phyloP scores from a whole-genome alignment of 2,113 vertebrate genomes.

The Ibidorhyncha struthersii region DNA sequence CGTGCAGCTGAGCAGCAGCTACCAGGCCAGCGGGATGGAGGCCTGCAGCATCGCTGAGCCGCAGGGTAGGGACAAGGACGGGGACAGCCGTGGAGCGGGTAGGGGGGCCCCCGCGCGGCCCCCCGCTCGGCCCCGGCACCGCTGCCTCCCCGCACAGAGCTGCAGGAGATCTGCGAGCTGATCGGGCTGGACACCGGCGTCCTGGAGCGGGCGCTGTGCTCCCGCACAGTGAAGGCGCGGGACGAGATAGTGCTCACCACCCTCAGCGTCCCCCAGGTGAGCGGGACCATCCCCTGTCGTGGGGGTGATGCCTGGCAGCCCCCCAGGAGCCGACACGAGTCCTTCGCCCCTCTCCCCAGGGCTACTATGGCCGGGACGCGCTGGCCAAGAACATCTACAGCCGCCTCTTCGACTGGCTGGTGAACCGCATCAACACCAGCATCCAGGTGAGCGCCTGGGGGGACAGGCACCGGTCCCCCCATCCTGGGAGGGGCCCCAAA shows the following conservation, averaged over 20 bases:
- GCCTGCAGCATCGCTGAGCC: slow-evolving; percentile 65
- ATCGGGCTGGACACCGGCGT: slow-evolving; percentile 50
- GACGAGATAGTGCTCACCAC: slow-evolving; percentile 73
- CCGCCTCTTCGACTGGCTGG: slow-evolving; percentile 81
- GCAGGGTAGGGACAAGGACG: slow-evolving; percentile 43
- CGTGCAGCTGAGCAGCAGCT: slow-evolving; percentile 61
- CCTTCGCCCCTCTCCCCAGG: slow-evolving; percentile 41
- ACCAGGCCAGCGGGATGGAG: slow-evolving; percentile 72
- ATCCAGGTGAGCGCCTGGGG: slow-evolving; percentile 71
- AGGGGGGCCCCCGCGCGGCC: fast-evolving
- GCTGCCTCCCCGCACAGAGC: not conserved
- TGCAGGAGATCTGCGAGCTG: slow-evolving; percentile 74
- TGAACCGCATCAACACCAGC: slow-evolving; percentile 79
- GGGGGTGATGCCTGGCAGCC: not conserved
- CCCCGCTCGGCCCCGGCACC: fast-evolving
- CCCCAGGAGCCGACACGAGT: not conserved
- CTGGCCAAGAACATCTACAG: slow-evolving; percentile 82
- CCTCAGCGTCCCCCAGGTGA: slow-evolving; percentile 76
- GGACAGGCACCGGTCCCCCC: not conserved
- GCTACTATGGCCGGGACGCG: slow-evolving; percentile 74
- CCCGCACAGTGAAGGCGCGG: slow-evolving; percentile 75
- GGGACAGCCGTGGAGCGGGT: fast-evolving
- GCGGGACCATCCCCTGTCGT: fast-evolving
- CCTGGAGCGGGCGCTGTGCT: slow-evolving; percentile 77
- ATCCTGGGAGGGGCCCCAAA: not conserved